Percentiles rank a stretch among this genome's conserved stretches.
These are phyloP conservation scores for Sitophilus oryzae DNA, from an alignment of 1,140 invertebrate genomes.

Conservation along the genomic window DNA sequence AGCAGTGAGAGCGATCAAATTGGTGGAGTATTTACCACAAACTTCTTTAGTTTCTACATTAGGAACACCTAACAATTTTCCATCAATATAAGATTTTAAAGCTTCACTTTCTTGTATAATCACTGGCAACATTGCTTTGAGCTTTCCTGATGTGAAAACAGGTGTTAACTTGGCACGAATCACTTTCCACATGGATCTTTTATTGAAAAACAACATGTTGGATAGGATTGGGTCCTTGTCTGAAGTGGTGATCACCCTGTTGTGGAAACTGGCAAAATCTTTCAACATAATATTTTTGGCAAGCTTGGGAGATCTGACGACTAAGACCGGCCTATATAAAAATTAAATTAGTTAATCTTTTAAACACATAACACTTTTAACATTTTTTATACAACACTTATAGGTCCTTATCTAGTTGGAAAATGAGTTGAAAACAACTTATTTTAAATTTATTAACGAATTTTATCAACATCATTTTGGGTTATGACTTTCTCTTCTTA, in stretches of 20 bases:
- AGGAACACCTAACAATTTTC: slow-evolving; percentile 25
- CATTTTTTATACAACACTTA: no score
- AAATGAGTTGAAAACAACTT: no score
- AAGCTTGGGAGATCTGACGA: slow-evolving; percentile 43
- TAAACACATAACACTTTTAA: no score
- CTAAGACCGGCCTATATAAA: slow-evolving; percentile 31
- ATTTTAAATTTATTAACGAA: no score
- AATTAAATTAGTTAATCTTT: no score
- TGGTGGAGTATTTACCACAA: slow-evolving; percentile 46
- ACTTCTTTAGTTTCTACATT: slow-evolving; percentile 36
- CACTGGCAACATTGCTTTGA: slow-evolving; percentile 44
- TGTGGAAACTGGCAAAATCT: slow-evolving; percentile 49
- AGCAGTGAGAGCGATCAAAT: slow-evolving; percentile 46
- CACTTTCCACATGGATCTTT: slow-evolving; percentile 40
- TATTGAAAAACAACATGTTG: slow-evolving; percentile 36
- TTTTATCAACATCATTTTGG: no score
- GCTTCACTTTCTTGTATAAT: slow-evolving; percentile 30
- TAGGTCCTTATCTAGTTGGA: no score
- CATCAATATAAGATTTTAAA: slow-evolving; percentile 28
- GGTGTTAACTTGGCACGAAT: slow-evolving; percentile 41
- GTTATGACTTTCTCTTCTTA: no score
- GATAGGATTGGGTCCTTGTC: slow-evolving; percentile 46
- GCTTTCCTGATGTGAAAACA: slow-evolving; percentile 43
- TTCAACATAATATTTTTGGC: slow-evolving; percentile 47
- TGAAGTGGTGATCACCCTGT: slow-evolving; percentile 45